phyloP scores from a whole-genome alignment of 2,113 vertebrate genomes.

The Copsychus sechellarum region DNA sequence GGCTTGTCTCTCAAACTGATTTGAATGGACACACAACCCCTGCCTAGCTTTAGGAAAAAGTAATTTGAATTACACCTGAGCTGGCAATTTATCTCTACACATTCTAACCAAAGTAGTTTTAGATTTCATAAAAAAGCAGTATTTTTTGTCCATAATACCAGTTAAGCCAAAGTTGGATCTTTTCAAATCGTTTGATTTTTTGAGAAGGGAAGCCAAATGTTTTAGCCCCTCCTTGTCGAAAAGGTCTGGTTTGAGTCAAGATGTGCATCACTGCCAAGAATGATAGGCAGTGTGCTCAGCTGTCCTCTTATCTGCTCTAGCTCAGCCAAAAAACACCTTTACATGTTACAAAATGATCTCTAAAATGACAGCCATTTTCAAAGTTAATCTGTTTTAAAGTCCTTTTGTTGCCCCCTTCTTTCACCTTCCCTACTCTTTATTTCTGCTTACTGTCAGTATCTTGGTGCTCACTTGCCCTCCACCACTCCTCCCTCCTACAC shows the following conservation, averaged over 20 bases:
- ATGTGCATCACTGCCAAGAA: background rate
- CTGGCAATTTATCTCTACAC: background rate
- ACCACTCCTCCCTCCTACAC: accelerated
- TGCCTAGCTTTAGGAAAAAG: background rate
- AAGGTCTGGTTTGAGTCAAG: background rate
- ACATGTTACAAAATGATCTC: background rate
- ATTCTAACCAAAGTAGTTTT: background rate
- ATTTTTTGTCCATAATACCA: background rate
- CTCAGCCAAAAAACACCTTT: background rate
- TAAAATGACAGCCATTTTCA: background rate
- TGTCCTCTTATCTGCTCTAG: background rate
- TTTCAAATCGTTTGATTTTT: background rate
- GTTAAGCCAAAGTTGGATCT: background rate
- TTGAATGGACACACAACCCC: background rate
- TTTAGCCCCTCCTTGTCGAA: background rate
- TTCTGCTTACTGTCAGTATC: background rate
- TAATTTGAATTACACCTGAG: background rate
- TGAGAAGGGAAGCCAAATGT: background rate
- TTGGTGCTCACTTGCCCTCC: background rate
- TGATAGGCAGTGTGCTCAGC: background rate
- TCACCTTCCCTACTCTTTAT: background rate
- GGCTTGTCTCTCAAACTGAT: background rate
- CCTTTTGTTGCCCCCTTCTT: background rate
- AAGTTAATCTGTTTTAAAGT: background rate
- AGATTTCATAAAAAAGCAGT: background rate